Evolutionary conservation across 2,113 vertebrate genomes (phyloP), one percentile per base, ranked within the genome.

Genomic region (Anthoscopus minutus): DNA sequence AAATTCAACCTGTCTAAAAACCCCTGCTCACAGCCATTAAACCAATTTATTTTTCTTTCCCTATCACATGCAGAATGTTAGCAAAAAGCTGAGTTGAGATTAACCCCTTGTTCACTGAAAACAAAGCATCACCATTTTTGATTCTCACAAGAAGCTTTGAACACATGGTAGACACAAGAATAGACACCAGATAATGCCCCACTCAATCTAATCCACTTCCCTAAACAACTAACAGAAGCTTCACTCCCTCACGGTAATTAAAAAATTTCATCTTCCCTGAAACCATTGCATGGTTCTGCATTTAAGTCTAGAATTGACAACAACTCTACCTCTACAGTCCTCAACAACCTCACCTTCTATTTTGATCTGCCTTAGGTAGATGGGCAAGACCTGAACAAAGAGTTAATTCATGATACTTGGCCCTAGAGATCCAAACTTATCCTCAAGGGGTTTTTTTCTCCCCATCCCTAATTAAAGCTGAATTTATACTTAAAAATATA

Each of bases 291-390:
- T 10, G 1, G 33, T 21, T 45, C 44, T 58, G 20, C 47, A 71
- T 54, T 90, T 91, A 95, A 83, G 81, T 76, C 80, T 86, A 37
- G 60, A 79, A 88, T 33, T 83, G 70, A 89, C 31, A 91, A 51
- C 15, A 27, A 83, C 38, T 86, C 35, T 28, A 61, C 31, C 62
- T 76, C 35, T 65, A 54, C 30, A 92, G 53, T 38, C 16, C 15
- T 82, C n/a, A 58, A 54, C 35, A 53, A 45, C 25, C n/a, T 69
- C 50, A 70, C 6, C 33, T 70, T 61, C 58, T 72, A 27, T 83
- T 96, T 80, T 51, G 24, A 25, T 73, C 23, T 76, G 31, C 42
- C 66, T 50, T 35, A 27, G 27, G 30, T n/a, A 87, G 30, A 73
- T 22, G 14, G 82, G 64, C 23, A 80, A 83, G 23, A 3, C 25